Evolutionary conservation across 2,797 vertebrate species (phyloP), one percentile per base, ranked within the genome.

Genomic region (Rhinella marina): DNA sequence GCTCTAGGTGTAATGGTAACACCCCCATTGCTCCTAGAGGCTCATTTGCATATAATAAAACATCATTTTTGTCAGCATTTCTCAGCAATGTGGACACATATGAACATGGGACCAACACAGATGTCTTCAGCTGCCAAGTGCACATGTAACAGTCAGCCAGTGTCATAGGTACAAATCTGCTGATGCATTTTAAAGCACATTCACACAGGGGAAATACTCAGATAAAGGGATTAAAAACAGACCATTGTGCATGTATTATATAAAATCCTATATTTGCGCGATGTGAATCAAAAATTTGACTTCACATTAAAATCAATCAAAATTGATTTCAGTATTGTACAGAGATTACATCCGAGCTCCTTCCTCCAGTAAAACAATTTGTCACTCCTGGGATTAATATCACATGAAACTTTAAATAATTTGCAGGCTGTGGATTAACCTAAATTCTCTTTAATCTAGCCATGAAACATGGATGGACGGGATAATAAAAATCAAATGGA

Each of bases 401-500:
- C 72, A 79, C 62, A 85, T 79, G 27, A 85, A 80, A 77, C 64
- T 61, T 88, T 29, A 88, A 88, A 88, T 59, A 84, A 84, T 72
- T 72, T 84, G 17, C 76, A 84, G 82, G 54, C 54, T 50, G 16
- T n/a, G 72, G 87, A 85, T 85, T 88, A 79, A 50, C 76, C 66
- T 48, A 88, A 88, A 73, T 84, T 91, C 88, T 70, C 87, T 54
- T 19, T 84, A 64, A 91, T 70, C 12, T 56, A 91, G 50, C 85
- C 90, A 88, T 79, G 91, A 86, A 85, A 85, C 76, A 78, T 1
- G 89, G 87, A 5, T 64, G 87, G 87, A 78, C 90, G 48, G 91
- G 91, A 85, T 91, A 92, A 93, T 91, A 93, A 91, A 92, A 94
- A 93, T 29, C 86, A 92, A 93, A 61, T 84, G 32, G 86, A 91